Evolutionary conservation across 2,888 invertebrate genomes (phyloP).

Genomic region (Didymodactylos carnosus): DNA sequence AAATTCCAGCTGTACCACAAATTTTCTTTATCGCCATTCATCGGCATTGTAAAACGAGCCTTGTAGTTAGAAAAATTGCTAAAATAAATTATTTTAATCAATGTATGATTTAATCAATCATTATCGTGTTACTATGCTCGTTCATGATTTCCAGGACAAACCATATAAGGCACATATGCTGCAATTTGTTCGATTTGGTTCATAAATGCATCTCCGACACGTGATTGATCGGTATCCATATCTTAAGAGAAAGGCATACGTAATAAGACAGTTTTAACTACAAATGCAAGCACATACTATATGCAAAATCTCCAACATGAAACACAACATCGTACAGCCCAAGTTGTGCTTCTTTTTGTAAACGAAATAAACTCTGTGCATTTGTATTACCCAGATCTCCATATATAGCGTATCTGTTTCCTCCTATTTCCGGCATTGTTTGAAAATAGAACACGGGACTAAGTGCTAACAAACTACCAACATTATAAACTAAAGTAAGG

Average conservation of each 20-base stretch:
- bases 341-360: conserved; percentile 62
- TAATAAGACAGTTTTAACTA: neutral
- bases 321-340: conserved; percentile 63
- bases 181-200: conserved; percentile 69
- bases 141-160: conserved; percentile 77
- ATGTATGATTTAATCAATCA: neutral
- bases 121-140: conserved; percentile 50
- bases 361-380: conserved; percentile 59
- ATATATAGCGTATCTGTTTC: conserved; percentile 52
- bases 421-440: conserved; percentile 17
- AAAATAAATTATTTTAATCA: conserved; percentile 21
- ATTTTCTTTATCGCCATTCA: conserved; percentile 20
- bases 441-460: conserved; percentile 50
- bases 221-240: conserved; percentile 15
- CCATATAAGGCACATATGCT: conserved; percentile 61
- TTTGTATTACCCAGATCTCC: conserved; percentile 86
- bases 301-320: conserved; percentile 44
- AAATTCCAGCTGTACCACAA: conserved; percentile 27
- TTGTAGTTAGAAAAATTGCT: conserved; percentile 88
- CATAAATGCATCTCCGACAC: conserved; percentile 78
- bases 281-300: too few relatives aligned
- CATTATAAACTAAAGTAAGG: conserved; percentile 30
- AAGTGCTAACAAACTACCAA: conserved; percentile 47
- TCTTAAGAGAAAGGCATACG: neutral
- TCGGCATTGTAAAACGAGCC: conserved; percentile 71